phyloP scores from a whole-genome alignment of 2,113 vertebrate species.

The Myotis brandtii region DNA sequence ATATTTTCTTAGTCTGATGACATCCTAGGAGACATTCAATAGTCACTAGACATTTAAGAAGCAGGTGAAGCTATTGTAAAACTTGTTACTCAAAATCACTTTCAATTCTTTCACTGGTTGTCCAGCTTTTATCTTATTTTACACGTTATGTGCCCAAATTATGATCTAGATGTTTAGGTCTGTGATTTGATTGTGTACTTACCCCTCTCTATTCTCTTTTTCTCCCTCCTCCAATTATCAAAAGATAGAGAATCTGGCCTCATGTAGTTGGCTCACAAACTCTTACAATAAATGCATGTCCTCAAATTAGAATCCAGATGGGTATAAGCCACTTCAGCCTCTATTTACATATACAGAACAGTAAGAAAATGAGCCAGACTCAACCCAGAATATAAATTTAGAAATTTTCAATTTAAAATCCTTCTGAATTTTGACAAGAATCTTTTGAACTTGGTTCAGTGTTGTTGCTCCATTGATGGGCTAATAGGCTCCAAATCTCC shows the following conservation, averaged over 20 bases:
- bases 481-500: background rate
- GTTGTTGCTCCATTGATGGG: background rate
- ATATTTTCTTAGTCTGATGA: background rate
- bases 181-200: background rate
- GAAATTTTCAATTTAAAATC: background rate
- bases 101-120: background rate
- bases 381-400: background rate
- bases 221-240: background rate
- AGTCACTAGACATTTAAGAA: background rate
- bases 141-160: background rate
- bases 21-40: rapidly evolving
- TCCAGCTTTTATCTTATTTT: background rate
- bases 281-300: background rate
- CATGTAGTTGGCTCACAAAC: background rate
- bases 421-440: background rate
- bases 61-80: background rate
- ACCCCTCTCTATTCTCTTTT: background rate
- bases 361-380: background rate
- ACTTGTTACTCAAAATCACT: background rate
- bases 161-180: rapidly evolving
- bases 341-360: background rate
- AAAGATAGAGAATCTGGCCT: background rate
- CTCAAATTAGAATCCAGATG: background rate
- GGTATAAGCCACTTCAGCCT: background rate
- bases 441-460: background rate